Base-by-base conservation (phyloP, 1,140 invertebrate species). In the Tyrophagus putrescentiae region DNA sequence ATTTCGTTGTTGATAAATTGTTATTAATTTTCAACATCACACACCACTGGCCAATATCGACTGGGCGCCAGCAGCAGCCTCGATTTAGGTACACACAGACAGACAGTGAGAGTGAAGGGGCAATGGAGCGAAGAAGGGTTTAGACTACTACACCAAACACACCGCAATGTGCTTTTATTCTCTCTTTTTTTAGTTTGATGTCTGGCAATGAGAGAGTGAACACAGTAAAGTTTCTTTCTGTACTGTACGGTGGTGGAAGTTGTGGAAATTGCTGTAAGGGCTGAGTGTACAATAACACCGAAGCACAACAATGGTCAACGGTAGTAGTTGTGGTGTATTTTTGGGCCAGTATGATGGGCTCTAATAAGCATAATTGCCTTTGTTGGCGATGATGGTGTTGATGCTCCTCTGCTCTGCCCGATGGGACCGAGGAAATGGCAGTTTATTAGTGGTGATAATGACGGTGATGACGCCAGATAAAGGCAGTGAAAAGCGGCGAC, bases 281-380 rank as follows among this genome's bases (percentile, higher is more conserved):
- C n/a, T n/a, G n/a, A n/a, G n/a, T n/a, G n/a, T n/a, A n/a, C n/a
- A n/a, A n/a, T n/a, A n/a, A n/a, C n/a, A n/a, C n/a, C n/a, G n/a
- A n/a, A n/a, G n/a, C n/a, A n/a, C n/a, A n/a, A n/a, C n/a, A n/a
- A n/a, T n/a, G 45, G 45, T 7, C 45, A 25, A 48, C 18, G 31
- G 31, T 9, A 48, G 7, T 18, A 7, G 18, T 9, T 29, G 7
- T 25, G 23, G 7, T 48, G 45, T 48, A 21, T 7, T 13, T 48
- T 21, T 7, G 45, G 7, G 21, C 23, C 45, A 25, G 7, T 21
- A 6, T 48, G 21, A 18, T 29, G 31, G 45, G 45, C 45, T 48
- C 45, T 48, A 48, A 48, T 48, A 48, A 48, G 45, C 45, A 48
- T 48, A 48, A 48, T 48, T 48, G 45, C 45, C 18, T 25, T 48